These are phyloP conservation scores for Columba livia DNA, from an alignment of 2,113 vertebrate species.

Conservation along the genomic window DNA sequence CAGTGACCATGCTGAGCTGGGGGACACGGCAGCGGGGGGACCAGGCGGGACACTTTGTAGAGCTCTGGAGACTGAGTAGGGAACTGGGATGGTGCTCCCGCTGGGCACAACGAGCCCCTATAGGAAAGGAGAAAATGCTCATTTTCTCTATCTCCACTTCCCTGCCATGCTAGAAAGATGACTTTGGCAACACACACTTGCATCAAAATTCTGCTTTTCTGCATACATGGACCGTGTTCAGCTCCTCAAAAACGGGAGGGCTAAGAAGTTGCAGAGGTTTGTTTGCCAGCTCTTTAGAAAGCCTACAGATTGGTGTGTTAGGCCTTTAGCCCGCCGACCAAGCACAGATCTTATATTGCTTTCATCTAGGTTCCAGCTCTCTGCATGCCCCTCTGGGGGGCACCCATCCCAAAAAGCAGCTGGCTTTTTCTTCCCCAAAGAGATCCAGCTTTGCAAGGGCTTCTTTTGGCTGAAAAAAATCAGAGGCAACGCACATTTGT, in stretches of 20 bases:
- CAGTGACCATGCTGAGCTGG: background rate
- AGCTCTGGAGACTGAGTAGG: background rate
- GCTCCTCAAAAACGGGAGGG: background rate
- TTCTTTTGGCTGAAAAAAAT: background rate
- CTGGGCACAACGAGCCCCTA: background rate
- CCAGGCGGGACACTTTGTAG: background rate
- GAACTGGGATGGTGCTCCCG: background rate
- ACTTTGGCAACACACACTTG: background rate
- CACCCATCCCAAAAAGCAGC: background rate
- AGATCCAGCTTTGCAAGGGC: rapidly evolving
- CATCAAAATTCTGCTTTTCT: background rate
- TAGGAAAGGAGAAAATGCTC: background rate
- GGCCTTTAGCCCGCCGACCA: background rate
- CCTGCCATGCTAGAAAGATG: background rate
- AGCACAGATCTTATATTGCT: rapidly evolving
- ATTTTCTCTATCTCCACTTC: background rate
- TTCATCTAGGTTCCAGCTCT: background rate
- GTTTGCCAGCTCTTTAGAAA: background rate
- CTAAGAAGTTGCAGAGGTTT: background rate
- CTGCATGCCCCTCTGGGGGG: background rate
- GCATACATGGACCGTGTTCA: background rate
- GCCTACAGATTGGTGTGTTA: rapidly evolving
- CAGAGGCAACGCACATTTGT: rapidly evolving
- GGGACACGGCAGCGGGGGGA: background rate
- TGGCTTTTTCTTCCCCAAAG: background rate